phyloP scores from a whole-genome alignment of 2,797 vertebrate species.

The Spinus olivaceus region DNA sequence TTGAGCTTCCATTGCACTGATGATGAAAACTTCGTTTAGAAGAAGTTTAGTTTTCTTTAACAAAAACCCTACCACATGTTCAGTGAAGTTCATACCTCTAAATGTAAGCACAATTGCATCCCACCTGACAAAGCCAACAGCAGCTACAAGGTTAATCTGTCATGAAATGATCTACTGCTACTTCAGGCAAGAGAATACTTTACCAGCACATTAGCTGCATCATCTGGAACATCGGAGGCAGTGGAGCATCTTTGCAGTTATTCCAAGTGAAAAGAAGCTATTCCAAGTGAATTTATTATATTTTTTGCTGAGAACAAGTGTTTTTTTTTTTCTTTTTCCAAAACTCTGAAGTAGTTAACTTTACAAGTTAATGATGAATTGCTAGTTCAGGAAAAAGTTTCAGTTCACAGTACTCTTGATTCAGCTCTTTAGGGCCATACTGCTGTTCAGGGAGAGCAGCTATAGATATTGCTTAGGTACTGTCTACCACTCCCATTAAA shows the following conservation, averaged over 20 bases:
- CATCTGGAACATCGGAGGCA: background rate
- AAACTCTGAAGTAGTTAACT: background rate
- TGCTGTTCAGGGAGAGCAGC: background rate
- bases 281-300: background rate
- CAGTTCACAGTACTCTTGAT: background rate
- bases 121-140: background rate
- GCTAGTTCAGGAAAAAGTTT: background rate
- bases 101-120: background rate
- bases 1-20: background rate
- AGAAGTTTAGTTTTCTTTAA: background rate
- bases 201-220: background rate
- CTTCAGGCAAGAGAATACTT: background rate
- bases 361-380: background rate
- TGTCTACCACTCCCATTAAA: background rate
- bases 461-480: background rate
- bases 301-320: background rate
- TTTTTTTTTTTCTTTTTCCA: background rate
- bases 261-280: background rate
- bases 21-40: background rate
- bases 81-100: background rate
- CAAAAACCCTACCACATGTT: background rate
- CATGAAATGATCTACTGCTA: background rate
- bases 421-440: background rate
- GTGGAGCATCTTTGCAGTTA: background rate
- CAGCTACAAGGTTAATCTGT: background rate